Evolutionary conservation across 2,113 vertebrate genomes (phyloP), one percentile per base, ranked within the genome.

Genomic region (Reinhardtius hippoglossoides): DNA sequence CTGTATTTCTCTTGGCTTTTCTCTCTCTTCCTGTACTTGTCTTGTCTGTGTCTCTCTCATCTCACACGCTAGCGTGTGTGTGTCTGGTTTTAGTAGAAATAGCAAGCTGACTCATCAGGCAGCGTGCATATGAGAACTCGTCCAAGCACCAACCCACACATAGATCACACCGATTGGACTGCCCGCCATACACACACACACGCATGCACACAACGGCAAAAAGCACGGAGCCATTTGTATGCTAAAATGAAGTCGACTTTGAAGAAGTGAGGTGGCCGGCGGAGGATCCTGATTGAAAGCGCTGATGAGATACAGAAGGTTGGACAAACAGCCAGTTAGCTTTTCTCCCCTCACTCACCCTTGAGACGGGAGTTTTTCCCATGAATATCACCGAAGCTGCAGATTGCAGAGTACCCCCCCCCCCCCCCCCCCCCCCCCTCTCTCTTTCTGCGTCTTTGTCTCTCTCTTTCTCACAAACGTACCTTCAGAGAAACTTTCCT

Each of bases 211-310:
- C 24, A 63, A 54, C 6, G 20, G 20, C 2, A 54, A n/a, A 54
- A n/a, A 20, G 20, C 50, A 54, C 0, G 48, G 42, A 67, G 66
- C 67, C 57, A 86, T 88, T 87, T 89, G 78, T 81, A 84, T 86
- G 82, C 78, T 78, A 92, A 90, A 91, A 87, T 76, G 76, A 88
- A 84, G 84, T 46, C 86, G 88, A 93, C 88, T 90, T 90, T 90
- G 87, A 89, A 81, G 70, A 81, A 76, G 56, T 31, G 71, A 69
- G 58, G 82, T 76, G 69, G 77, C 63, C 21, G 57, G 74, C 74
- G 66, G 78, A 63, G 52, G 79, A 64, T 74, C 61, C 77, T 88
- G 92, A 90, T 87, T 84, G 72, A 89, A 90, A 74, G 81, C 65
- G 5, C 56, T 90, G 88, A 92, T 88, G 88, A 89, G 82, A 92